Evolutionary conservation across 1,140 invertebrate species (phyloP), one percentile per base, ranked within the genome.

Genomic region (Lepidotrigona ventralis): DNA sequence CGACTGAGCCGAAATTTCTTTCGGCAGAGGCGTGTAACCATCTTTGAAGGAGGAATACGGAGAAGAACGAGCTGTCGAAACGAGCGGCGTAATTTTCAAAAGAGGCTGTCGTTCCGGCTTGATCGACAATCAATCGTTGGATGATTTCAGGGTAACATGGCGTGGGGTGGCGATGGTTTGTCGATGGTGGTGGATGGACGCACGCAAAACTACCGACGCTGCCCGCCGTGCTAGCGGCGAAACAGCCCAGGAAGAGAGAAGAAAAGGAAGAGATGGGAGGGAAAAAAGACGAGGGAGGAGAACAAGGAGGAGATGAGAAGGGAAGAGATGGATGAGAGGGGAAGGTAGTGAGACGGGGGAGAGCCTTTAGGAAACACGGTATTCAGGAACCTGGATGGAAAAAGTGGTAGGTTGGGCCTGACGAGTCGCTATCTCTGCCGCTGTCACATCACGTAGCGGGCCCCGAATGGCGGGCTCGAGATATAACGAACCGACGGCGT

Each of bases 401-500:
- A 93, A 92, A 93, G 91, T 91, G 90, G 91, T 90, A 90, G 89
- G 87, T 71, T 86, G 88, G 86, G 86, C 87, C 87, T 86, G 88
- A 56, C 78, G 33, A 83, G 84, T 88, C 88, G 89, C 89, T 87
- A 88, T 88, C 79, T 84, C 87, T 74, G 73, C 54, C 85, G 58
- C 80, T 85, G 86, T 89, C 87, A 74, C 88, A 69, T 89, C 88
- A 89, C 88, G 87, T 86, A 86, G 64, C 74, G 77, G 81, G 84
- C 82, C 81, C 86, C 83, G 82, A 86, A 83, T 80, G 85, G 85
- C 83, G 79, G 82, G 56, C 56, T 12, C 23, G 54, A 69, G 87
- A 88, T 90, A 91, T 91, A 92, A 93, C 89, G 87, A 92, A 90
- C 74, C 89, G 87, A 83, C 89, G 90, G 92, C 89, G 91, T 84